Conservation (phyloP, 2,113 vertebrate species). For the Myotis davidii region DNA sequence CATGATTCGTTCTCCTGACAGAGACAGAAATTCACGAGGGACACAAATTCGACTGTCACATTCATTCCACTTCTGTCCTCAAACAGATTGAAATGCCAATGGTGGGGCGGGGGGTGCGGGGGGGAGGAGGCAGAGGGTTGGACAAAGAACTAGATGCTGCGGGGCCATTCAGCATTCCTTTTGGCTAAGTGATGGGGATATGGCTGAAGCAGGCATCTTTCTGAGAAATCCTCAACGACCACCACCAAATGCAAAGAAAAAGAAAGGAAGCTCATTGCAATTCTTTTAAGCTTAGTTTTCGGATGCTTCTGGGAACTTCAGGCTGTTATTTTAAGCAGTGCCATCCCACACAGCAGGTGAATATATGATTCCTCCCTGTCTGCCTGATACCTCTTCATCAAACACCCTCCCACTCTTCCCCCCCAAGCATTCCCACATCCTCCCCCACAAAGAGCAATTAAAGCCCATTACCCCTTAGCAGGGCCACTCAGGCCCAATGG, state of each 20-base stretch:
- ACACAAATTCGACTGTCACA: neutral
- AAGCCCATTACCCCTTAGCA: constrained; percentile 71
- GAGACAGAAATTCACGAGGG: neutral
- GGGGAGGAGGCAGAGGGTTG: rapidly evolving
- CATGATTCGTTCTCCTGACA: constrained; percentile 33
- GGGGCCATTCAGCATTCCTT: neutral
- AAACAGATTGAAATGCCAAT: neutral
- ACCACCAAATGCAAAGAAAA: neutral
- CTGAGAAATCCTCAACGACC: neutral
- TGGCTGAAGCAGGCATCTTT: neutral
- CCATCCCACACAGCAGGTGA: neutral
- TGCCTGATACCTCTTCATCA: constrained; percentile 49
- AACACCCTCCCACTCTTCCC: neutral
- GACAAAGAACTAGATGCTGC: neutral
- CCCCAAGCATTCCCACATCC: constrained; percentile 6
- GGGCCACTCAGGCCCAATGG: constrained; percentile 54
- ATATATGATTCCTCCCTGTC: neutral
- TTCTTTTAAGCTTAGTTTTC: neutral
- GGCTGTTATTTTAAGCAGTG: constrained; percentile 39
- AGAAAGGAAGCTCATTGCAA: neutral
- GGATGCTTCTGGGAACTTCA: neutral
- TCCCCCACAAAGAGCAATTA: constrained; percentile 76
- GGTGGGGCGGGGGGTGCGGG: neutral
- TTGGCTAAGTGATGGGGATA: neutral
- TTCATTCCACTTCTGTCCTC: neutral